A percentile compares a stretch with the other conserved stretches of the same genome.
phyloP scores from a whole-genome alignment of 2,888 invertebrate species.

The Marasmarcha lunaedactyla region DNA sequence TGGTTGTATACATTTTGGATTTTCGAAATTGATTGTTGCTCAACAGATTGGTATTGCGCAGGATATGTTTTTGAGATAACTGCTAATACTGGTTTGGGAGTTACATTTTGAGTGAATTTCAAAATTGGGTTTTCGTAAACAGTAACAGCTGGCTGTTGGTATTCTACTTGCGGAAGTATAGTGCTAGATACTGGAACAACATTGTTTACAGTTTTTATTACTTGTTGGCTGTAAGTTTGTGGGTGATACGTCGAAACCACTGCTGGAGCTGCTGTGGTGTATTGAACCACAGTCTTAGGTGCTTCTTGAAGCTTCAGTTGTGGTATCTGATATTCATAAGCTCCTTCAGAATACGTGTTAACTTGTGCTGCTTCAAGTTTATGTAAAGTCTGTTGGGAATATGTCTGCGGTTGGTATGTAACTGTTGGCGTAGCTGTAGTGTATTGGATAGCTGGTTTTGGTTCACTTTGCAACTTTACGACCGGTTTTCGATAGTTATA shows the following conservation, averaged over 20 bases:
- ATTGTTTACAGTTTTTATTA: slow-evolving; percentile 40
- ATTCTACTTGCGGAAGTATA: slow-evolving; percentile 27
- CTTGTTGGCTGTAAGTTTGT: slow-evolving; percentile 43
- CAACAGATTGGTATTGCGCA: slow-evolving; percentile 35
- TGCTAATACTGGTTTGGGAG: slow-evolving; percentile 38
- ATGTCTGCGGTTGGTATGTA: slow-evolving; percentile 22
- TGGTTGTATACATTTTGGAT: slow-evolving; percentile 26
- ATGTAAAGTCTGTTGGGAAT: slow-evolving; percentile 22
- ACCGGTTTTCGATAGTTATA: slow-evolving; percentile 17
- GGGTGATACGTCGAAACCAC: slow-evolving; percentile 38
- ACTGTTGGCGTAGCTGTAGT: slow-evolving; percentile 10
- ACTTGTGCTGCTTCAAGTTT: slow-evolving; percentile 26
- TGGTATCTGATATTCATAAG: slow-evolving; percentile 20
- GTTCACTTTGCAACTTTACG: slow-evolving; percentile 21
- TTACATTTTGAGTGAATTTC: slow-evolving; percentile 33
- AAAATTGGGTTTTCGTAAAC: slow-evolving; percentile 46
- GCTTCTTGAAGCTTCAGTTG: slow-evolving; percentile 31
- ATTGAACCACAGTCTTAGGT: slow-evolving; percentile 26
- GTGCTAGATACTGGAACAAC: slow-evolving; percentile 34
- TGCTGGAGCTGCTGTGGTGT: slow-evolving; percentile 33
- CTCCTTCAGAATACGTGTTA: slow-evolving; percentile 26
- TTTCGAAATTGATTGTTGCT: slow-evolving; percentile 16
- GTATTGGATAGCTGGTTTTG: slow-evolving; percentile 10
- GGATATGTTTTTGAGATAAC: slow-evolving; percentile 44
- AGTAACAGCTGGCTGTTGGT: slow-evolving; percentile 30